Evolutionary conservation across 1,140 invertebrate genomes (phyloP).

Genomic region (Heliconius nattereri): DNA sequence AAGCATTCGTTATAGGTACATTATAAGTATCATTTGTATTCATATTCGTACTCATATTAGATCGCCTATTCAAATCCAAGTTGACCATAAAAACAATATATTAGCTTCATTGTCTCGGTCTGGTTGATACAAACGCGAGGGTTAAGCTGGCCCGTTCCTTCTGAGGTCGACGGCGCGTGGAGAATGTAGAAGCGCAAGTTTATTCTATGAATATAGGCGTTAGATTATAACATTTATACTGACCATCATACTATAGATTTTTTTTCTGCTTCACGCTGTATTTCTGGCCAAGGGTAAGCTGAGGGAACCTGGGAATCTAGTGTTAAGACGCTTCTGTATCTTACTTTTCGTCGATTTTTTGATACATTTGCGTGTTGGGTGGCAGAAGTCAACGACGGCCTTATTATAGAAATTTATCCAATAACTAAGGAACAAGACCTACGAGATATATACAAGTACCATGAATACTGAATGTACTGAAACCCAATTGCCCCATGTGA

Average conservation of each 20-base stretch:
- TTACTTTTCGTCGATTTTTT: no score
- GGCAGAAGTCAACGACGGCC: no score
- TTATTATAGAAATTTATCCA: no score
- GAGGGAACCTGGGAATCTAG: no score
- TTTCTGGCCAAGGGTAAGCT: no score
- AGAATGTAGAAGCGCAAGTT: neutral
- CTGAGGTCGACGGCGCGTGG: constrained; percentile 1
- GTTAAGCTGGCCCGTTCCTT: neutral
- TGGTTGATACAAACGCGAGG: neutral
- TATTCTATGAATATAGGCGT: neutral
- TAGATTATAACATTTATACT: neutral
- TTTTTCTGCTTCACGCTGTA: no score
- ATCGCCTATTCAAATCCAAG: constrained; percentile 12
- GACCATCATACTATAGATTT: neutral
- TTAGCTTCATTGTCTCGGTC: constrained; percentile 2
- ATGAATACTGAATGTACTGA: neutral
- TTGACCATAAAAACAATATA: constrained; percentile 12
- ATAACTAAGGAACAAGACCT: neutral
- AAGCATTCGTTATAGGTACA: neutral
- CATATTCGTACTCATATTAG: neutral
- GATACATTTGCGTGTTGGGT: no score
- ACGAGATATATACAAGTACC: neutral
- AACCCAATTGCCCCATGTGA: constrained; percentile 21
- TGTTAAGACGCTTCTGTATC: neutral
- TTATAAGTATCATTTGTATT: neutral